These are phyloP conservation scores for Lutjanus erythropterus DNA, from an alignment of 2,113 vertebrate genomes.

Conservation along the genomic window DNA sequence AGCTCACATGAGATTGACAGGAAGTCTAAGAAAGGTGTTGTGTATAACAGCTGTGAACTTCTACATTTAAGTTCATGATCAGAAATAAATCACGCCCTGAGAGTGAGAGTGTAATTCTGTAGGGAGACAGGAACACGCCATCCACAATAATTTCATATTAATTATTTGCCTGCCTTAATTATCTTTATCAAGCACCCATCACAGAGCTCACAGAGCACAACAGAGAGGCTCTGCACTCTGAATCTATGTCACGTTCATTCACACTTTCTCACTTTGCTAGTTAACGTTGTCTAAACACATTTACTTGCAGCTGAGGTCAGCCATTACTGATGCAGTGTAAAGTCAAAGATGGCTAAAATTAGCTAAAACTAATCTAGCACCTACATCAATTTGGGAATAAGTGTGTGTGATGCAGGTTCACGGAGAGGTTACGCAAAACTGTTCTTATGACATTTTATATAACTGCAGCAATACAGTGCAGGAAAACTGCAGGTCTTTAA, in stretches of 20 bases:
- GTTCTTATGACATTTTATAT: background rate
- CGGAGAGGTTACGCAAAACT: background rate
- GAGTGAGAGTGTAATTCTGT: conserved; percentile 13
- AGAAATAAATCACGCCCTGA: conserved; percentile 12
- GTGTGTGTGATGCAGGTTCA: background rate
- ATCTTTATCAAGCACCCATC: conserved; percentile 31
- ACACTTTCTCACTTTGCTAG: conserved; percentile 4
- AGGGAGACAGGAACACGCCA: background rate
- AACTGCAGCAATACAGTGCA: background rate
- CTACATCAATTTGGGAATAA: conserved; percentile 2
- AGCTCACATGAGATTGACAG: conserved; percentile 46
- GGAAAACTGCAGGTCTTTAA: background rate
- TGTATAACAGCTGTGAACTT: conserved; percentile 30
- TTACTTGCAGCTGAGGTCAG: background rate
- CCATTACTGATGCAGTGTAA: conserved; percentile 4
- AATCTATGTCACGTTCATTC: conserved; percentile 16
- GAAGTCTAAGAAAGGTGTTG: conserved; percentile 39
- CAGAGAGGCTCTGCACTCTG: background rate
- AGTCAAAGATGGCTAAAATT: conserved; percentile 6
- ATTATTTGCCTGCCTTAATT: conserved; percentile 31
- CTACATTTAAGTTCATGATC: conserved; percentile 18
- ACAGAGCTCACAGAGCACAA: background rate
- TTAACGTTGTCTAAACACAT: background rate
- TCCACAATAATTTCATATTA: conserved; percentile 11
- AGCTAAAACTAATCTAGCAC: background rate